These are phyloP conservation scores for Leptinotarsa lineolata DNA, from an alignment of 1,140 invertebrate species.

Conservation along the genomic window DNA sequence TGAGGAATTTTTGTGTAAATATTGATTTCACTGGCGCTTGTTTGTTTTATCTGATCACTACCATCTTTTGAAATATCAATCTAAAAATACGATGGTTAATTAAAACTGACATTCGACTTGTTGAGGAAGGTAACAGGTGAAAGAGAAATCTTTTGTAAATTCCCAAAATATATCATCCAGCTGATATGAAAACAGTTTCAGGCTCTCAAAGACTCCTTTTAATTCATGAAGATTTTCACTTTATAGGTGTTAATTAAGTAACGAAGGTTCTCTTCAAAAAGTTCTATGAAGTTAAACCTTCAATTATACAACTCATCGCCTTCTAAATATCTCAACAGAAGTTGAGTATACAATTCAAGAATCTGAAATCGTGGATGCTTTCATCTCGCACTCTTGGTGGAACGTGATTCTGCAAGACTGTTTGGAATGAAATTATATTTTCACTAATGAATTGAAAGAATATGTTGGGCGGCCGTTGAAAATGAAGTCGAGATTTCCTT, in stretches of 20 bases:
- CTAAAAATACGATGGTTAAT: not conserved
- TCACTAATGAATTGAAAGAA: not conserved
- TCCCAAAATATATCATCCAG: not conserved
- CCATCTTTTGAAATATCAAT: not conserved
- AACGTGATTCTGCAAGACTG: constrained; percentile 1
- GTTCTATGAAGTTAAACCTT: constrained; percentile 6
- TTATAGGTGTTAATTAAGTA: constrained; percentile 9
- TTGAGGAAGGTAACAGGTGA: not conserved
- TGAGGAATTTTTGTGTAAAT: no score
- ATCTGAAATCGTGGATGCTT: not conserved
- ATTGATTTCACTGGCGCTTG: no score
- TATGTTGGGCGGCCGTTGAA: not conserved
- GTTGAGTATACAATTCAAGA: constrained; percentile 2
- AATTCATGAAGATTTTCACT: not conserved
- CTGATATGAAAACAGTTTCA: not conserved
- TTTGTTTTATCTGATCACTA: not conserved
- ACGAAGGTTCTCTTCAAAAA: constrained; percentile 3
- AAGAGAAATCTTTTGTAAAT: not conserved
- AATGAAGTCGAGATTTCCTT: no score
- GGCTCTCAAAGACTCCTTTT: not conserved
- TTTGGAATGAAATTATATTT: not conserved
- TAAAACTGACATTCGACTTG: not conserved
- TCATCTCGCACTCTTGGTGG: not conserved
- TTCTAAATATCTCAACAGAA: not conserved
- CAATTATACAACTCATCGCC: constrained; percentile 5